Base-by-base conservation (phyloP, 2,888 invertebrate genomes). In the Aphodius granarius region DNA sequence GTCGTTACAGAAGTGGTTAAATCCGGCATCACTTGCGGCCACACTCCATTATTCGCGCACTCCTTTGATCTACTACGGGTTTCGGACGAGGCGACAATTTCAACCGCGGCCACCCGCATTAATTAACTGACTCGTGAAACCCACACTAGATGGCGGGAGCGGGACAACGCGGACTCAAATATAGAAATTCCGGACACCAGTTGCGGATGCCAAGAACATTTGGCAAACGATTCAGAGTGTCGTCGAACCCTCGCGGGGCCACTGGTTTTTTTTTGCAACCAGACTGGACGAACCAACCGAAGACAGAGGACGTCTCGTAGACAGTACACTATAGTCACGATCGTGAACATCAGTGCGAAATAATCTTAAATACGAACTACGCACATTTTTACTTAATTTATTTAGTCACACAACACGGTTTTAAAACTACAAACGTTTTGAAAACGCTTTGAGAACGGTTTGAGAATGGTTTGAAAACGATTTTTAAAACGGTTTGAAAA, bases 181-280 rank as follows among this genome's bases (percentile, higher is more conserved):
- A 75, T 65, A 64, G 71, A 71, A 62, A 74, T 64, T 72, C 75
- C 63, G 16, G 64, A 76, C 79, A 78, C 76, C 72, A 73, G 78
- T 72, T 73, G 77, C 79, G 73, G 78, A 79, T 81, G 81, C 81
- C 81, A 81, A 80, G 78, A 79, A 76, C 79, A 78, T 79, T 80
- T 81, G 81, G 81, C 81, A 81, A 78, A 74, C 78, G 77, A 76
- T 78, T 73, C 63, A 73, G 73, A 73, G 74, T 78, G 81, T 81
- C 81, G 80, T 78, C 79, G 81, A 81, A 80, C 81, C 77, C 78
- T 23, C 66, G 1, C 64, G 63, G 21, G 21, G 63, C 23, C 20
- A 21, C n/a, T n/a, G n/a, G n/a, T n/a, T n/a, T n/a, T n/a, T 21
- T 21, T 21, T 68, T 21, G 21, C 68, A 13, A 9, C 20, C 68